Evolutionary conservation across 2,113 vertebrate genomes (phyloP).

Genomic region (Mugil cephalus): DNA sequence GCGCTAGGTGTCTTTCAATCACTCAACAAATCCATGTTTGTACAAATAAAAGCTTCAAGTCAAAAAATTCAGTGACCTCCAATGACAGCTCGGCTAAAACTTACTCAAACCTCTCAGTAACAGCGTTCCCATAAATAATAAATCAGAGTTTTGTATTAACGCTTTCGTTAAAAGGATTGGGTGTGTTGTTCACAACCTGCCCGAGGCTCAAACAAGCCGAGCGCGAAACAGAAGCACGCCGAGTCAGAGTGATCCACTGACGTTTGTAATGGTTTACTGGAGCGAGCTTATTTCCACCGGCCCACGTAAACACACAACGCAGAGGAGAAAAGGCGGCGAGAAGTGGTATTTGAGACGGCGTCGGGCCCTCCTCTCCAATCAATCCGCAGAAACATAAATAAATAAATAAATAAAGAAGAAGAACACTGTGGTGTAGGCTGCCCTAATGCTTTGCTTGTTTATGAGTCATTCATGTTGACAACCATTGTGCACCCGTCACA

Average conservation of each 20-base stretch:
- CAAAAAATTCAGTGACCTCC: not conserved
- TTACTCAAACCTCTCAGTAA: not conserved
- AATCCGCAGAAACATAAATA: not conserved
- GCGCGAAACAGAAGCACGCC: constrained; percentile 25
- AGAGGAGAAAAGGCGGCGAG: constrained; percentile 38
- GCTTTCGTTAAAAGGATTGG: constrained; percentile 15
- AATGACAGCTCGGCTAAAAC: constrained; percentile 7
- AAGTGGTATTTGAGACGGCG: constrained; percentile 49
- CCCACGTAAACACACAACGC: constrained; percentile 6
- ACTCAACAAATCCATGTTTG: constrained; percentile 27
- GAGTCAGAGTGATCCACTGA: constrained; percentile 31
- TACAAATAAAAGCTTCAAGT: constrained; percentile 3
- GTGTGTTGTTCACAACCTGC: constrained; percentile 44
- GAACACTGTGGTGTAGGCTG: constrained; percentile 42
- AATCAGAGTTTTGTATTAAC: constrained; percentile 14
- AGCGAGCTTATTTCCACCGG: constrained; percentile 30
- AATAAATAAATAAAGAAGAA: constrained; percentile 30
- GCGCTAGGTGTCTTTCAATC: constrained; percentile 10
- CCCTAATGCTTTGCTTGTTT: constrained; percentile 70
- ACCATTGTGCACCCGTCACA: constrained; percentile 75
- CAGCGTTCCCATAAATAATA: constrained; percentile 47
- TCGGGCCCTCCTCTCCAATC: constrained; percentile 40
- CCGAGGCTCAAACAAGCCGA: constrained; percentile 50
- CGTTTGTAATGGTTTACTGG: constrained; percentile 25
- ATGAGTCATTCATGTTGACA: constrained; percentile 74